Conservation (phyloP, 30 jellyfish, hydroid and myxozoan genomes). For the Cassiopea xamachana region DNA sequence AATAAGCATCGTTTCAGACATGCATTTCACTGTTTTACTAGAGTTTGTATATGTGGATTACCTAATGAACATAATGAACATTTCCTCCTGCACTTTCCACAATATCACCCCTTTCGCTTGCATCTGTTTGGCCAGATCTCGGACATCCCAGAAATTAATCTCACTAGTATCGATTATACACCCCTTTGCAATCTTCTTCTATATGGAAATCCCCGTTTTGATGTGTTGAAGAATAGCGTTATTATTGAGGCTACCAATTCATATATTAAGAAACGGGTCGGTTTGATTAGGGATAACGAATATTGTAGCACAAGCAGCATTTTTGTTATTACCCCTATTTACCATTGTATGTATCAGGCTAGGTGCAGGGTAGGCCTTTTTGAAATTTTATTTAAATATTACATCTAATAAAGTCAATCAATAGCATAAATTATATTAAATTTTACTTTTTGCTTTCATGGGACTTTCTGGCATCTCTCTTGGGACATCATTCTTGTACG, state of each 20-base stretch:
- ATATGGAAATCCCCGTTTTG: constrained; percentile 23
- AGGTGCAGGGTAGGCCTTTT: too few species aligned
- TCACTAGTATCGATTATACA: not conserved
- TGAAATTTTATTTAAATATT: too few species aligned
- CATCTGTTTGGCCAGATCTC: constrained; percentile 24
- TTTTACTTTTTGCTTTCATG: too few species aligned
- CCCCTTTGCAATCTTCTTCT: constrained; percentile 44
- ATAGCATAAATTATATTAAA: too few species aligned
- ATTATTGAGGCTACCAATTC: constrained; percentile 18
- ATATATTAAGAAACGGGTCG: constrained; percentile 7
- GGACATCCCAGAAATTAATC: constrained; percentile 29
- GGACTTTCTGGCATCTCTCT: too few species aligned
- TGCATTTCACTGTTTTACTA: not conserved
- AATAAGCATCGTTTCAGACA: not conserved
- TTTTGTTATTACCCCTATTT: not conserved
- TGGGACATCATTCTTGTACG: too few species aligned
- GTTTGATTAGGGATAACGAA: constrained; percentile 6
- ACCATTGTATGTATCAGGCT: not conserved
- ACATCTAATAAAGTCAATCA: too few species aligned
- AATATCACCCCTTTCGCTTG: constrained; percentile 6
- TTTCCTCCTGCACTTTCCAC: constrained; percentile 39
- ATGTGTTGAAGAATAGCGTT: not conserved
- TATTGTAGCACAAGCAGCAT: not conserved
- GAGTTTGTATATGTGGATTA: not conserved
- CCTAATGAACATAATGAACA: constrained; percentile 21